Conservation (phyloP, 2,797 vertebrate genomes). For the Antrozous pallidus region DNA sequence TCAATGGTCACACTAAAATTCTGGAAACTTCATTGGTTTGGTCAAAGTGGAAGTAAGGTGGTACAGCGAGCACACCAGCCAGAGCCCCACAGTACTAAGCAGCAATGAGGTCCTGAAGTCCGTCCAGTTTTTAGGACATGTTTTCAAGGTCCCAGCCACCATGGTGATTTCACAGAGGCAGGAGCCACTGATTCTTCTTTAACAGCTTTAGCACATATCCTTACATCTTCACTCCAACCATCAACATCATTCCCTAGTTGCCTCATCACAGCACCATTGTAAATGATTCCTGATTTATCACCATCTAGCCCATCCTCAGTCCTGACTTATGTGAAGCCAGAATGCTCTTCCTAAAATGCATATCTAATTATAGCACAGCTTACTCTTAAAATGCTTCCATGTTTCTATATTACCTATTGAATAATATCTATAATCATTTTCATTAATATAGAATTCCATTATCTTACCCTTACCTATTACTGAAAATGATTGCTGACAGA, state of each 20-base stretch:
- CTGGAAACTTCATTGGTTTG: conserved; percentile 92
- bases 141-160: conserved; percentile 89
- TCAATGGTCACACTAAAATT: conserved; percentile 89
- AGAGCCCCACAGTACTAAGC: conserved; percentile 88
- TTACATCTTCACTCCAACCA: background rate
- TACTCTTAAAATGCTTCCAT: background rate
- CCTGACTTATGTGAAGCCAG: background rate
- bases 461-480: background rate
- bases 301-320: background rate
- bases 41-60: conserved; percentile 90
- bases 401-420: background rate
- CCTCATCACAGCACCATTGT: background rate
- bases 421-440: background rate
- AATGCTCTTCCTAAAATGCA: background rate
- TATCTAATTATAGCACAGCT: background rate
- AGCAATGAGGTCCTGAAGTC: conserved; percentile 89
- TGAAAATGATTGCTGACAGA: background rate
- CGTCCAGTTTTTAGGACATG: conserved; percentile 91
- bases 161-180: conserved; percentile 90
- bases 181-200: background rate
- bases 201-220: background rate
- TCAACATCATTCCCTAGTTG: background rate
- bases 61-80: conserved; percentile 83
- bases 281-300: background rate
- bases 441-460: background rate